phyloP scores from a whole-genome alignment of 2,113 vertebrate species.

The Ellobius talpinus region DNA sequence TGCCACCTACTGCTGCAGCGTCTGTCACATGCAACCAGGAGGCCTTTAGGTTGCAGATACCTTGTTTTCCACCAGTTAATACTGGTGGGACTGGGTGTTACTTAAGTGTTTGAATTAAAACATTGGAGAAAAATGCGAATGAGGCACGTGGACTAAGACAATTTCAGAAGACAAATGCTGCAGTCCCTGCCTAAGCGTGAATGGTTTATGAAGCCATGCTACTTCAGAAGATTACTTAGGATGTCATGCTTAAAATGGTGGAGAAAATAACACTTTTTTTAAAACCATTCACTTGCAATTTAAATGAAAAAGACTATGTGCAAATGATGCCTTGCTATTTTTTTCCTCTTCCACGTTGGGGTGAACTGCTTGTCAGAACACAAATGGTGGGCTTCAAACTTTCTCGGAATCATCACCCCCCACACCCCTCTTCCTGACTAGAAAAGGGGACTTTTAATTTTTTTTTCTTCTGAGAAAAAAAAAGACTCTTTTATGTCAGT shows the following conservation, averaged over 20 bases:
- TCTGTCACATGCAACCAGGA: not conserved
- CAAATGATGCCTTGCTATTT: not conserved
- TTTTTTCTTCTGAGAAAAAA: not conserved
- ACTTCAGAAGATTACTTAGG: slow-evolving; percentile 29
- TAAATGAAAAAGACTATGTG: not conserved
- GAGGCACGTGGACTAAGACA: not conserved
- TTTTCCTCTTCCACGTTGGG: not conserved
- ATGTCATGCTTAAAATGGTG: not conserved
- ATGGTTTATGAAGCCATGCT: not conserved
- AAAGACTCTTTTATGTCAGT: not conserved
- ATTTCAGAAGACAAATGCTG: not conserved
- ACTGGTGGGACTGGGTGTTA: not conserved
- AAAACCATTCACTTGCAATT: not conserved
- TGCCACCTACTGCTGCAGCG: not conserved
- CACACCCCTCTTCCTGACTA: not conserved
- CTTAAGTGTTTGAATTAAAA: slow-evolving; percentile 30
- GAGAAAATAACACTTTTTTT: not conserved
- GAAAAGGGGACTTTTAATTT: not conserved
- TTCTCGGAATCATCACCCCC: not conserved
- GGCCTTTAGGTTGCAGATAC: not conserved
- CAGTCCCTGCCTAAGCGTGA: not conserved
- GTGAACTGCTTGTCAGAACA: not conserved
- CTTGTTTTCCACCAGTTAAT: not conserved
- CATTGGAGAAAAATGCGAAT: not conserved
- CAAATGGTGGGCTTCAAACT: not conserved